Evolutionary conservation across 2,888 invertebrate species (phyloP), one percentile per base, ranked within the genome.

Genomic region (Clanis bilineata): DNA sequence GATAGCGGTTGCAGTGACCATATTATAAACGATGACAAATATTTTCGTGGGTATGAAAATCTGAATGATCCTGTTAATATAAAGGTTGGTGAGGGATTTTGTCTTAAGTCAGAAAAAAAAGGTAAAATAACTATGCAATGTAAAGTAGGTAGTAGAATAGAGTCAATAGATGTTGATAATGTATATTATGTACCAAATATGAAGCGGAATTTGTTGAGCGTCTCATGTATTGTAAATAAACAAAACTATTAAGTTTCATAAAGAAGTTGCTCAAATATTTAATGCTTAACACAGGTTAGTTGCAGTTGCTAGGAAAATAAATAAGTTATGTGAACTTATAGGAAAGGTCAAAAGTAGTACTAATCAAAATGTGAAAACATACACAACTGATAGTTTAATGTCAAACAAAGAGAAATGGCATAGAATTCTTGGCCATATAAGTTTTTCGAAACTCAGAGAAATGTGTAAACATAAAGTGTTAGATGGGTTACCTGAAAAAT

Each of bases 171-270:
- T 56, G 57, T 68, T 12, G 65, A 59, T 60, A 67, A 68, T 64
- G 65, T 65, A 44, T 69, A 62, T 60, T 67, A 57, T 66, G 65
- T 69, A 0, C 22, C 62, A 61, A 62, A 45, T n/a, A 63, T 69
- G 7, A 71, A 68, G 55, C 63, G 62, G 63, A 71, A 69, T 60
- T 64, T 70, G 43, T 62, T 68, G 39, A 69, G 68, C 62, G 67
- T 65, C 65, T 67, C 69, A 43, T 69, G n/a, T n/a, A n/a, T n/a
- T n/a, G n/a, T n/a, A 69, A 22, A 67, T 72, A 61, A 68, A 64
- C 9, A 62, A 62, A 18, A 70, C 15, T n/a, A n/a, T n/a, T n/a
- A n/a, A n/a, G n/a, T n/a, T 60, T 62, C 41, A 62, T 64, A 56
- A 67, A 59, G 60, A 62, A 62, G 59, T 57, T 62, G 64, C 68